Evolutionary conservation across 2,797 vertebrate genomes (phyloP).

Genomic region (Phoeniculus purpureus): DNA sequence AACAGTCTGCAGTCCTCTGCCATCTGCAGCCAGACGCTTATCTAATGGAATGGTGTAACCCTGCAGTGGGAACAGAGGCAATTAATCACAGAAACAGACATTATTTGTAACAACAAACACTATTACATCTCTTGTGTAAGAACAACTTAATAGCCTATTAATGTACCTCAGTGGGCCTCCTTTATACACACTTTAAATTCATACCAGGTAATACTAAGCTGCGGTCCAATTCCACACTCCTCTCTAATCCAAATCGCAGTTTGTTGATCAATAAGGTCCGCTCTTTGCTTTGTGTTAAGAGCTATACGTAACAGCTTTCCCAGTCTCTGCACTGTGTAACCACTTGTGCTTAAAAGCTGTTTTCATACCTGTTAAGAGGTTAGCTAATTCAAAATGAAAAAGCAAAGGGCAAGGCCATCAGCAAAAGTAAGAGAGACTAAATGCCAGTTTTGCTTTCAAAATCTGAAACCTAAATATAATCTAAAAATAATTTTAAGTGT

Average conservation of each 20-base stretch:
- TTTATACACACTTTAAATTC: background rate
- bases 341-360: background rate
- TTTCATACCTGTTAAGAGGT: background rate
- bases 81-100: background rate
- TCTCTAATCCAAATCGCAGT: background rate
- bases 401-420: background rate
- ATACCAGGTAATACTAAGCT: background rate
- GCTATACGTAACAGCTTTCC: background rate
- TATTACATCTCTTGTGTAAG: background rate
- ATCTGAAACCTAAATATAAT: background rate
- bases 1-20: constrained; percentile 94
- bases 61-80: constrained; percentile 70
- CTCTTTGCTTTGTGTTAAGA: background rate
- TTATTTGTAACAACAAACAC: background rate
- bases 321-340: background rate
- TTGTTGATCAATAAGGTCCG: background rate
- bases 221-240: background rate
- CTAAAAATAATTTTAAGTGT: background rate
- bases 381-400: background rate
- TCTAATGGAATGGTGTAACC: constrained; percentile 98
- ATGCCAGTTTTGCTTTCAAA: background rate
- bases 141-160: background rate
- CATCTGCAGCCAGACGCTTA: constrained; percentile 96
- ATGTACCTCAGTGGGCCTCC: background rate
- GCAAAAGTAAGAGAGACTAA: background rate